Evolutionary conservation across 1,140 invertebrate species (phyloP).

Genomic region (Sesamia nonagrioides): DNA sequence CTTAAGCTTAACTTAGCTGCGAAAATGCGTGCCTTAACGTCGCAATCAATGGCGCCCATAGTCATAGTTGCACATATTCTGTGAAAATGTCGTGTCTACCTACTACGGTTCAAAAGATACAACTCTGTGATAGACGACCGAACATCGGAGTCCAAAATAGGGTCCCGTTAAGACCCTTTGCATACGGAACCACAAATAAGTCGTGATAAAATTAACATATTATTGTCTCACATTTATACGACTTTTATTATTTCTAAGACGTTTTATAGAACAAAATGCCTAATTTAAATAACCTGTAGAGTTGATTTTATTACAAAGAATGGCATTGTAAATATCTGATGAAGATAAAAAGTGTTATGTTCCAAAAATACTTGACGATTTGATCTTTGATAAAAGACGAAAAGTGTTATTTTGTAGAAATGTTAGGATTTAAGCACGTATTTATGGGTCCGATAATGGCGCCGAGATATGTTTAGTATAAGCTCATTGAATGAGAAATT

Average conservation of each 20-base stretch:
- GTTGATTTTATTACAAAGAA: conserved; percentile 22
- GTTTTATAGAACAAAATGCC: conserved; percentile 1
- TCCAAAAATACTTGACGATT: background rate
- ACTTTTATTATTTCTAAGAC: conserved; percentile 14
- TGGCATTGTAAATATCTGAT: conserved; percentile 10
- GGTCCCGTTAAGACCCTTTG: too few species aligned
- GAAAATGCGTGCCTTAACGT: too few species aligned
- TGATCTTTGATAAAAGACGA: conserved; percentile 4
- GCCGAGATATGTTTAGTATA: too few species aligned
- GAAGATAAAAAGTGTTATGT: conserved; percentile 14
- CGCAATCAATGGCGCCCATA: too few species aligned
- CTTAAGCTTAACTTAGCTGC: too few species aligned
- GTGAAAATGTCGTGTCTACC: too few species aligned
- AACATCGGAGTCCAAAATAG: too few species aligned
- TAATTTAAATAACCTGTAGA: conserved; percentile 27
- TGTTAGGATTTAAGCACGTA: background rate
- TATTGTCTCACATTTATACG: conserved; percentile 1
- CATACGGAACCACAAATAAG: too few species aligned
- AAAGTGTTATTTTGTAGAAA: conserved; percentile 12
- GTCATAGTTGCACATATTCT: too few species aligned
- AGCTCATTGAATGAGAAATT: too few species aligned
- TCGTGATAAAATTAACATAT: conserved; percentile 24
- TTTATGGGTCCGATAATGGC: background rate
- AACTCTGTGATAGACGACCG: too few species aligned
- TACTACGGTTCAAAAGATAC: too few species aligned